A percentile compares a stretch with the other conserved stretches of the same genome.
These are phyloP conservation scores for Latrodectus hesperus DNA, from an alignment of 2,888 invertebrate species.

Conservation along the genomic window DNA sequence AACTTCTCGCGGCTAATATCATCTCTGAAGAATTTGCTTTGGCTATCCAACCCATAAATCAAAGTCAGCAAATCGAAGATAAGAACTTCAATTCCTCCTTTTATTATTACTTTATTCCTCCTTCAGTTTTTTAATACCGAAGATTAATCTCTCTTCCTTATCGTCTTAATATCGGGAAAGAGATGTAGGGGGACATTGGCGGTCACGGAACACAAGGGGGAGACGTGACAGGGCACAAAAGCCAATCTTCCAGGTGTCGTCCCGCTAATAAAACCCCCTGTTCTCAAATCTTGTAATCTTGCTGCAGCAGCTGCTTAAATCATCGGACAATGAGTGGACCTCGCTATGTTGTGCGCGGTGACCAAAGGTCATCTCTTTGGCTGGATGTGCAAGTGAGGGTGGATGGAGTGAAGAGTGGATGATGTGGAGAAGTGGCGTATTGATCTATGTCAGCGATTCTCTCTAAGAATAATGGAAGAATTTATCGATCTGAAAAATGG, in stretches of 20 bases:
- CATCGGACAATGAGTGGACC: slow-evolving; percentile 24
- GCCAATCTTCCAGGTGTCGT: slow-evolving; percentile 24
- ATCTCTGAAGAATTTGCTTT: neutral
- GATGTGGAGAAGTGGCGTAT: neutral
- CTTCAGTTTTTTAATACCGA: slow-evolving; percentile 20
- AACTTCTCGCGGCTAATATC: neutral
- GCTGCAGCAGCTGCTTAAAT: slow-evolving; percentile 49
- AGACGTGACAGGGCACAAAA: slow-evolving; percentile 39
- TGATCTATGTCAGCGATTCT: slow-evolving; percentile 1
- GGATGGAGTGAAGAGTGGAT: slow-evolving; percentile 14
- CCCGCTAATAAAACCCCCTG: slow-evolving; percentile 30
- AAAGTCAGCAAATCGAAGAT: neutral
- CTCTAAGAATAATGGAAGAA: too few relatives aligned
- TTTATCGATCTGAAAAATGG: too few relatives aligned
- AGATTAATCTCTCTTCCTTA: slow-evolving; percentile 35
- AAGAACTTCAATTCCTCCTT: neutral
- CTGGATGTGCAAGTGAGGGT: slow-evolving; percentile 3
- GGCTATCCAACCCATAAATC: neutral
- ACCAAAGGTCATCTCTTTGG: slow-evolving; percentile 32
- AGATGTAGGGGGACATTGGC: neutral
- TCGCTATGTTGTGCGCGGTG: neutral
- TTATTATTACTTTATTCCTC: neutral
- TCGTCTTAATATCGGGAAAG: slow-evolving; percentile 5
- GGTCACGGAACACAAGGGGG: slow-evolving; percentile 1
- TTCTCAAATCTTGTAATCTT: slow-evolving; percentile 26